phyloP scores from a whole-genome alignment of 2,113 vertebrate species.

The Chaetorhynchus papuensis region DNA sequence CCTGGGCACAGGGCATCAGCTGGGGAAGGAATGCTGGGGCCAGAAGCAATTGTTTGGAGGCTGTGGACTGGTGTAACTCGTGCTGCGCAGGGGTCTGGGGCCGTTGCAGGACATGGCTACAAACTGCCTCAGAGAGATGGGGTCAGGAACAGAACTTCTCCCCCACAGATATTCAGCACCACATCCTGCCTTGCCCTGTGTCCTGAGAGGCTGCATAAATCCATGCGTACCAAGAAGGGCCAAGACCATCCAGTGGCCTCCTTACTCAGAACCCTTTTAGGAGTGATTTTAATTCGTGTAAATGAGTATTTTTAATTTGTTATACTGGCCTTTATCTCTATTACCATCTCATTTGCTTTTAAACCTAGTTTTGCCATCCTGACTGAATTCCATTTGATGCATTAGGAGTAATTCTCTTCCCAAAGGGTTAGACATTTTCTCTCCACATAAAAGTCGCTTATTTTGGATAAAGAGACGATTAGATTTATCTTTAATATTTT shows the following conservation, averaged over 20 bases:
- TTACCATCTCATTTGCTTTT: slow-evolving; percentile 81
- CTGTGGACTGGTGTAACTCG: neutral
- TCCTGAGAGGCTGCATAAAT: neutral
- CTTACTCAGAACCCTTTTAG: slow-evolving; percentile 61
- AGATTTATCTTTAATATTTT: slow-evolving; percentile 89
- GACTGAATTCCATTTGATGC: slow-evolving; percentile 80
- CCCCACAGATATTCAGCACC: neutral
- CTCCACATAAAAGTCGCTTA: slow-evolving; percentile 82
- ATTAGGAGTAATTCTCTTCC: slow-evolving; percentile 82
- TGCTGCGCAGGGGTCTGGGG: rapidly evolving
- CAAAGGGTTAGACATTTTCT: slow-evolving; percentile 79
- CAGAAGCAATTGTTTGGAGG: neutral
- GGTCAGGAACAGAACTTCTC: neutral
- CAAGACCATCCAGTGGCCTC: slow-evolving; percentile 49
- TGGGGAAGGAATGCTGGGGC: neutral
- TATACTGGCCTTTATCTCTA: slow-evolving; percentile 79
- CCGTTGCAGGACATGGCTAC: neutral
- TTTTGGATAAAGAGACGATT: slow-evolving; percentile 86
- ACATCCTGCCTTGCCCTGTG: neutral
- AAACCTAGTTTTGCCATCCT: slow-evolving; percentile 76
- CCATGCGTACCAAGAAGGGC: neutral
- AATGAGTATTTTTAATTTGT: slow-evolving; percentile 84
- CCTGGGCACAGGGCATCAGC: rapidly evolving
- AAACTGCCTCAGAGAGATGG: neutral
- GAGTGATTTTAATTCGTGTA: slow-evolving; percentile 76